Evolutionary conservation across 2,888 invertebrate species (phyloP), one percentile per base, ranked within the genome.

Genomic region (Hypena proboscidalis): DNA sequence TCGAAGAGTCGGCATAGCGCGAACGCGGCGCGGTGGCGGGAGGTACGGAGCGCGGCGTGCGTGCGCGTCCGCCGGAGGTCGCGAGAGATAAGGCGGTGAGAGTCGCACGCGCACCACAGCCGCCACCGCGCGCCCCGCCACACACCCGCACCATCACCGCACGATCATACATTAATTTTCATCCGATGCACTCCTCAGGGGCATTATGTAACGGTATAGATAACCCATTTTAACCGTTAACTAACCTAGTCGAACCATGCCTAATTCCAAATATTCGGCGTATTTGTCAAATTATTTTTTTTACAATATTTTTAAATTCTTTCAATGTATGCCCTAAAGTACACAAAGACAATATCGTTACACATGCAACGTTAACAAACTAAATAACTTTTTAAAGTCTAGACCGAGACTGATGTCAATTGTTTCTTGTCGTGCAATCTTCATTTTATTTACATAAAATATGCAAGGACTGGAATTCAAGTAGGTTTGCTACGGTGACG

Each of bases 31-130:
- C 74, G 74, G 47, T 62, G 33, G 42, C 50, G 51, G 67, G 69
- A 72, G 77, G 73, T 64, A 67, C 73, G 77, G 75, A 76, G 77
- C 85, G 82, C 81, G 74, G 80, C 74, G 76, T 64, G 80, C 83
- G 85, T 88, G 84, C 88, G 88, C 88, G 88, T 86, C 82, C 84
- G 79, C 77, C 89, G 88, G 90, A 89, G 90, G 90, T 88, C 90
- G 90, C 90, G 87, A 78, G 83, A 90, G 90, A 90, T 90, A 90
- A 90, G 89, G 78, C 81, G 86, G 90, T 83, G 90, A 90, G 89
- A 90, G 89, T 80, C 88, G 85, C 81, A 81, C 71, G 86, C 88
- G 85, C 86, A 80, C 67, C 69, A 71, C 79, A 49, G 71, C 71
- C 70, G 72, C 67, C 77, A 69, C 71, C 77, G 46, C 79, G 71